Evolutionary conservation across 2,888 invertebrate species (phyloP), one percentile per base, ranked within the genome.

Genomic region (Noctua pronuba): DNA sequence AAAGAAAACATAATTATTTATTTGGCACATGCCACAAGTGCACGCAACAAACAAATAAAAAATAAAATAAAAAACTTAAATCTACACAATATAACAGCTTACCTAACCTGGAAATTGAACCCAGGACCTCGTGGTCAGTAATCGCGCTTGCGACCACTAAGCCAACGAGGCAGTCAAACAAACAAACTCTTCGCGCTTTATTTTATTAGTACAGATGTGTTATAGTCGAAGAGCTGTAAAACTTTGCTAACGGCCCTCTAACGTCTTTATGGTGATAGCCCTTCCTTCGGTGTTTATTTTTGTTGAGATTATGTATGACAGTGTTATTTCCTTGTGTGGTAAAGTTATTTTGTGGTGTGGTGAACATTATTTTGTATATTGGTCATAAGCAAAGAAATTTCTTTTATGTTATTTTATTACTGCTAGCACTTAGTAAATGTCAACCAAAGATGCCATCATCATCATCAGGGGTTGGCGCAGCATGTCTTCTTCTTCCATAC

Each of bases 211-310:
- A 60, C 21, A 60, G 18, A 41, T 41, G 65, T 41, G 70, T 74
- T 76, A 76, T 64, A 76, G 79, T 80, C 64, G 35, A 28, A 49
- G 75, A 80, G 67, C 66, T 84, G 79, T 83, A 85, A 82, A 88
- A 81, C 86, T 88, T 80, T 74, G 71, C 60, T 82, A 83, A 86
- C 79, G 82, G 76, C 75, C 65, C 44, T 71, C 81, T 82, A 86
- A 87, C 80, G 81, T 82, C 55, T 86, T 83, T 86, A 81, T 85
- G 69, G 78, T 81, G 76, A 81, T 81, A 81, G 70, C 11, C 68
- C 8, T 77, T 64, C 35, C 49, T 46, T 75, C 64, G 28, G 28
- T 75, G 65, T 84, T 70, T 78, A 72, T 74, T 83, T 80, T 58
- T 55, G 44, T 62, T 68, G 60, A 66, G 44, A 74, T 80, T 66